These are phyloP conservation scores for Gymnocypris eckloni DNA, from an alignment of 2,797 vertebrate species.

Conservation along the genomic window DNA sequence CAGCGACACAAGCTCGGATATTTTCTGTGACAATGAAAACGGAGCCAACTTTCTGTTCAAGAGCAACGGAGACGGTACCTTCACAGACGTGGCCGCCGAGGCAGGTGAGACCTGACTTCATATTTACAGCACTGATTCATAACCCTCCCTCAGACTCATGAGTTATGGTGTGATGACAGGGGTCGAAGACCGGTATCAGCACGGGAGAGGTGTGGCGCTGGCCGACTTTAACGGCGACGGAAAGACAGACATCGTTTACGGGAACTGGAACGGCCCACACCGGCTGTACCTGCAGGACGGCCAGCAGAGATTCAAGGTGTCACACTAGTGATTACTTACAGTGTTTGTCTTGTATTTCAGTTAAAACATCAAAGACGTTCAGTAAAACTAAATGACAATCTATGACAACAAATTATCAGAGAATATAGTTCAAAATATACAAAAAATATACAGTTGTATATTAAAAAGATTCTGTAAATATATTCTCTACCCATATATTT, in stretches of 20 bases:
- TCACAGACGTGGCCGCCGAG: slow-evolving; percentile 79
- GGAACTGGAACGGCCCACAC: slow-evolving; percentile 96
- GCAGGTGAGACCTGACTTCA: slow-evolving; percentile 75
- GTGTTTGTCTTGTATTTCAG: not conserved
- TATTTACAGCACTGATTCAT: not conserved
- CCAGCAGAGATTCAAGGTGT: slow-evolving; percentile 83
- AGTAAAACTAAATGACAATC: too few relatives aligned
- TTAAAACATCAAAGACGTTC: too few relatives aligned
- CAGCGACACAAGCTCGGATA: slow-evolving; percentile 83
- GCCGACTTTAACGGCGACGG: slow-evolving; percentile 94
- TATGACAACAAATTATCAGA: too few relatives aligned
- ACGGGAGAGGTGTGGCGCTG: slow-evolving; percentile 89
- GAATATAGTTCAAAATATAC: too few relatives aligned
- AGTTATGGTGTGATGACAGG: slow-evolving; percentile 69
- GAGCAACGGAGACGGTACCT: slow-evolving; percentile 88
- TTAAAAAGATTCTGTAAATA: too few relatives aligned
- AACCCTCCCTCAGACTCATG: not conserved
- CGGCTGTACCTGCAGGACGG: slow-evolving; percentile 89
- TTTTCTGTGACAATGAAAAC: slow-evolving; percentile 96
- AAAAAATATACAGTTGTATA: too few relatives aligned
- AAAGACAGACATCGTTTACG: slow-evolving; percentile 92
- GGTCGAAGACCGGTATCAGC: slow-evolving; percentile 86
- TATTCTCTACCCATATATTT: too few relatives aligned
- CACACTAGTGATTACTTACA: too few relatives aligned
- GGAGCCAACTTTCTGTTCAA: slow-evolving; percentile 94